Conservation (phyloP, 2,888 invertebrate species). For the Plusia festucae region DNA sequence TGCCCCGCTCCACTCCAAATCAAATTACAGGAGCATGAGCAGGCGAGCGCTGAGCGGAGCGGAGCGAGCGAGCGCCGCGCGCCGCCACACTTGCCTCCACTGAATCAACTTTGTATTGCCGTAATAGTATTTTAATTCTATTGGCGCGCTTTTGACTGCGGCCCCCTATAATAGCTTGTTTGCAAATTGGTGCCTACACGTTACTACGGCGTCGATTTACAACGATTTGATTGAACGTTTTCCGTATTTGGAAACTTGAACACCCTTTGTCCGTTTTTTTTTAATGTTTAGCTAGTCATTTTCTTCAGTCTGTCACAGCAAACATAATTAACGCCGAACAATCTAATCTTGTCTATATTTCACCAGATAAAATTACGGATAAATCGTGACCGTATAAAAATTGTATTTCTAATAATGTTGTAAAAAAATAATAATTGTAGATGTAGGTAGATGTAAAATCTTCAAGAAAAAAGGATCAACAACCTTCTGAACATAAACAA, state of each 20-base stretch:
- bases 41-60: constrained; percentile 59
- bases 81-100: constrained; percentile 52
- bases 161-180: constrained; percentile 79
- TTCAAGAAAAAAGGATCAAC: constrained; percentile 62
- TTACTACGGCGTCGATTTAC: constrained; percentile 65
- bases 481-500: constrained; percentile 66
- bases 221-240: constrained; percentile 57
- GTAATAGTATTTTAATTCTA: constrained; percentile 88
- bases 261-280: constrained; percentile 50
- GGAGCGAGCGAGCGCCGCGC: constrained; percentile 57
- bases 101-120: constrained; percentile 87
- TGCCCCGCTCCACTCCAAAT: constrained; percentile 84
- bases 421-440: constrained; percentile 28
- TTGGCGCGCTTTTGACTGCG: constrained; percentile 84
- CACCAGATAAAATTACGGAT: constrained; percentile 26
- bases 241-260: constrained; percentile 46
- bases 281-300: constrained; percentile 52
- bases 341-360: constrained; percentile 30
- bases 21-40: constrained; percentile 85
- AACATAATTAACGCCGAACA: not conserved
- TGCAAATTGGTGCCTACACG: constrained; percentile 77
- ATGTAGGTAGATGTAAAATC: constrained; percentile 24
- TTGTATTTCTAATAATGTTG: constrained; percentile 41
- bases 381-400: constrained; percentile 36
- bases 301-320: not conserved